Evolutionary conservation across 2,888 invertebrate genomes (phyloP).

Genomic region (Mellilla xanthometata): DNA sequence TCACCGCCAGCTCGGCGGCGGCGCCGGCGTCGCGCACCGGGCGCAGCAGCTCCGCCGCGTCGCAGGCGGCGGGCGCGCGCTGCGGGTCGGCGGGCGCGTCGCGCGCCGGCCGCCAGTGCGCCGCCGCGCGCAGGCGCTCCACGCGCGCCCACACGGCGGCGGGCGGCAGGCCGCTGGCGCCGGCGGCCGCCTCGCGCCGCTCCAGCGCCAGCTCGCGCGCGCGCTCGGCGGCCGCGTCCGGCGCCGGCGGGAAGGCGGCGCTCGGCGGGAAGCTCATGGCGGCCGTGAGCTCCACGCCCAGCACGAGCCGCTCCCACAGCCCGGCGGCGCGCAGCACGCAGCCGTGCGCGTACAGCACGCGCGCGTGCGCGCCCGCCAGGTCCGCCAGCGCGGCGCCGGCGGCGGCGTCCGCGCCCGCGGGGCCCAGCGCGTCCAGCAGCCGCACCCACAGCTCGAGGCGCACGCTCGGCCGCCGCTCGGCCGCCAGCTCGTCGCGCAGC

Average conservation of each 20-base stretch:
- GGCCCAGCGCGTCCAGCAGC: conserved; percentile 37
- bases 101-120: conserved; percentile 85
- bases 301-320: conserved; percentile 89
- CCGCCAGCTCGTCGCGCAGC: conserved; percentile 15
- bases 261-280: conserved; percentile 84
- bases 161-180: conserved; percentile 87
- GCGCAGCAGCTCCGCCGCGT: conserved; percentile 86
- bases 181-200: conserved; percentile 82
- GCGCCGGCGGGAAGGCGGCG: conserved; percentile 42
- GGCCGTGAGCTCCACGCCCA: conserved; percentile 85
- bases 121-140: conserved; percentile 87
- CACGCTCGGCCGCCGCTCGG: conserved; percentile 25
- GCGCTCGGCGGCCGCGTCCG: conserved; percentile 19
- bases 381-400: conserved; percentile 36
- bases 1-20: conserved; percentile 81
- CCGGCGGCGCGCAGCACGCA: conserved; percentile 84
- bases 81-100: conserved; percentile 84
- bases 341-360: conserved; percentile 51
- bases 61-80: conserved; percentile 85
- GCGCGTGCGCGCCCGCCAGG: conserved; percentile 48
- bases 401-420: conserved; percentile 26
- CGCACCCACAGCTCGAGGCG: conserved; percentile 49
- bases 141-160: conserved; percentile 89
- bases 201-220: conserved; percentile 38
- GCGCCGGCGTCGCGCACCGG: conserved; percentile 79